phyloP scores from a whole-genome alignment of 23 tunicate species.

The Ascidia mentula region DNA sequence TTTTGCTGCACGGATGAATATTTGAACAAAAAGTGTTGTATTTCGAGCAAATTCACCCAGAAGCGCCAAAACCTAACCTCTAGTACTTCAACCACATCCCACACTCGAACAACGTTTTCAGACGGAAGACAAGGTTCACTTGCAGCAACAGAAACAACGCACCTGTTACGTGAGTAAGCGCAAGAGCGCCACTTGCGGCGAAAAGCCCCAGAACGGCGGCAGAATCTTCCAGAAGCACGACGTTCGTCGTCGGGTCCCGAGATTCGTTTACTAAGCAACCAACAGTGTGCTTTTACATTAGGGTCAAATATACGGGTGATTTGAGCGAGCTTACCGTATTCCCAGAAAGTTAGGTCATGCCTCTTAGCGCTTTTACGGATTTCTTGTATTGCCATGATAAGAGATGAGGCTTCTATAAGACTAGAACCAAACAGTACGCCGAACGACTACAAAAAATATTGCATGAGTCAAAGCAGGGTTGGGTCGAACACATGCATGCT shows the following conservation, averaged over 20 bases:
- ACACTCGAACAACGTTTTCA: no score
- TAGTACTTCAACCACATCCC: no score
- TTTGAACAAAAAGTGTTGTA: no score
- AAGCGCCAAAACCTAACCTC: no score
- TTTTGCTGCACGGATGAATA: no score
- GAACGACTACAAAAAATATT: conserved; percentile 53
- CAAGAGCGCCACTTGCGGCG: conserved; percentile 73
- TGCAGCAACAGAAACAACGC: background rate
- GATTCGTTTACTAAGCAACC: conserved; percentile 41
- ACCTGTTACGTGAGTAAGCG: conserved; percentile 44
- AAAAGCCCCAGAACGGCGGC: conserved; percentile 85
- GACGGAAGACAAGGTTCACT: background rate
- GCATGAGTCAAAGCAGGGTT: no score
- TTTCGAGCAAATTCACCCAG: no score
- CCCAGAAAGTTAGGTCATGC: conserved; percentile 65
- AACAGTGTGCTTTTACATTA: background rate
- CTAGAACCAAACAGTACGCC: conserved; percentile 69
- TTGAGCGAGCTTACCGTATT: conserved; percentile 38
- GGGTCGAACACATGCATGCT: no score
- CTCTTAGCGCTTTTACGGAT: conserved; percentile 71
- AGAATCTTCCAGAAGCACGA: conserved; percentile 88
- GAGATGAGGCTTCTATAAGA: conserved; percentile 69
- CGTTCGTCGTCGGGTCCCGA: conserved; percentile 91
- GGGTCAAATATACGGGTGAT: background rate
- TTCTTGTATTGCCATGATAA: conserved; percentile 79